These are phyloP conservation scores for Astur gentilis DNA, from an alignment of 2,113 vertebrate genomes.

Conservation along the genomic window DNA sequence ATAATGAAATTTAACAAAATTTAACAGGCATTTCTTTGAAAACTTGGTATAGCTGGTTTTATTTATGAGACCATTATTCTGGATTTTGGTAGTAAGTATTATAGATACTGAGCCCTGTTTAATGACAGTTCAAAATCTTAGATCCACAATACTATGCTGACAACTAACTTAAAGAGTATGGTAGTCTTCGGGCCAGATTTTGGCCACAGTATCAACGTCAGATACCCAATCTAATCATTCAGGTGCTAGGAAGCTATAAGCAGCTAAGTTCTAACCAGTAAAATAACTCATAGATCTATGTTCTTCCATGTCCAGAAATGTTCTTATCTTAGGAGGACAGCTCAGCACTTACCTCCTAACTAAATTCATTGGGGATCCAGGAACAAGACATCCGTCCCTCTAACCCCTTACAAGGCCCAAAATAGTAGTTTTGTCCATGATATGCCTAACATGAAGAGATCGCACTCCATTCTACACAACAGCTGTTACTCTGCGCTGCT, in stretches of 20 bases:
- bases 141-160: not conserved
- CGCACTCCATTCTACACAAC: not conserved
- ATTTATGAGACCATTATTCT: not conserved
- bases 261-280: not conserved
- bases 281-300: not conserved
- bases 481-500: not conserved
- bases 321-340: not conserved
- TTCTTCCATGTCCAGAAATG: not conserved
- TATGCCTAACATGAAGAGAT: not conserved
- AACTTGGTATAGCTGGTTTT: not conserved
- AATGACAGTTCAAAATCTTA: not conserved
- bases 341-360: not conserved
- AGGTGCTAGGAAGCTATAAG: not conserved
- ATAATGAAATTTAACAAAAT: not conserved
- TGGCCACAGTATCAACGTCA: not conserved
- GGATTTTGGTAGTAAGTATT: not conserved
- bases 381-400: not conserved
- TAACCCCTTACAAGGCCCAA: not conserved
- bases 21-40: not conserved
- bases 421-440: not conserved
- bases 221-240: not conserved
- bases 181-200: not conserved
- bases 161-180: not conserved
- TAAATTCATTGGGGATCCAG: not conserved
- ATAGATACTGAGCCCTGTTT: not conserved